Conservation (phyloP, 1,140 invertebrate genomes). For the Nasonia vitripennis region DNA sequence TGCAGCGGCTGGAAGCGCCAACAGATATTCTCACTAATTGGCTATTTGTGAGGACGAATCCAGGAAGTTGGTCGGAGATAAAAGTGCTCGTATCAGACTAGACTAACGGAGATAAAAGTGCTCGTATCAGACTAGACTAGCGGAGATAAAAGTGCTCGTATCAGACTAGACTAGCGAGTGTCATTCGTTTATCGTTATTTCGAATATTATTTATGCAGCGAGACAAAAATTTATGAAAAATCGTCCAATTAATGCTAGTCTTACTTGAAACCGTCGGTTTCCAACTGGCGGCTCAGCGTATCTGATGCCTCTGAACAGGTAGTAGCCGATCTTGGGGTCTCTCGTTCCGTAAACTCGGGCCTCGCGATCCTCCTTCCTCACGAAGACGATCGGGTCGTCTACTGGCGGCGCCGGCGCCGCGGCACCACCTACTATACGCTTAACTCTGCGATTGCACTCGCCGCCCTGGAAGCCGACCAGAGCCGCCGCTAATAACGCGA, state of each 20-base stretch:
- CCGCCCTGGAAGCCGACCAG: background rate
- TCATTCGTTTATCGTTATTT: too few species aligned
- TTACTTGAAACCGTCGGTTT: slow-evolving; percentile 80
- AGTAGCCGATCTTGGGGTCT: slow-evolving; percentile 73
- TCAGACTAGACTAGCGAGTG: too few species aligned
- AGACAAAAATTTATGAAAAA: too few species aligned
- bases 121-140: too few species aligned
- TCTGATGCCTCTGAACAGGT: slow-evolving; percentile 82
- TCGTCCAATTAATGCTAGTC: background rate
- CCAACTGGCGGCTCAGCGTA: slow-evolving; percentile 84
- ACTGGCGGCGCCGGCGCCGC: slow-evolving; percentile 76
- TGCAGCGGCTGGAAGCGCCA: background rate
- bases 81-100: background rate
- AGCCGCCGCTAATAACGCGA: background rate
- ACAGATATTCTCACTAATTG: slow-evolving; percentile 19
- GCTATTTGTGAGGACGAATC: background rate
- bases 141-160: too few species aligned
- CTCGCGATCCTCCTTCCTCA: slow-evolving; percentile 74
- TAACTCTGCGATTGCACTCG: slow-evolving; percentile 61
- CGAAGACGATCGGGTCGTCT: slow-evolving; percentile 79
- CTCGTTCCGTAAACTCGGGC: slow-evolving; percentile 75
- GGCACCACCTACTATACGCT: slow-evolving; percentile 78
- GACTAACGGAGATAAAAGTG: too few species aligned
- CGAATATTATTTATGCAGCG: too few species aligned
- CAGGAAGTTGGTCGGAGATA: slow-evolving; percentile 24